Conservation (phyloP, 30 jellyfish, hydroid and myxozoan genomes). For the Chrysaora quinquecirrha region DNA sequence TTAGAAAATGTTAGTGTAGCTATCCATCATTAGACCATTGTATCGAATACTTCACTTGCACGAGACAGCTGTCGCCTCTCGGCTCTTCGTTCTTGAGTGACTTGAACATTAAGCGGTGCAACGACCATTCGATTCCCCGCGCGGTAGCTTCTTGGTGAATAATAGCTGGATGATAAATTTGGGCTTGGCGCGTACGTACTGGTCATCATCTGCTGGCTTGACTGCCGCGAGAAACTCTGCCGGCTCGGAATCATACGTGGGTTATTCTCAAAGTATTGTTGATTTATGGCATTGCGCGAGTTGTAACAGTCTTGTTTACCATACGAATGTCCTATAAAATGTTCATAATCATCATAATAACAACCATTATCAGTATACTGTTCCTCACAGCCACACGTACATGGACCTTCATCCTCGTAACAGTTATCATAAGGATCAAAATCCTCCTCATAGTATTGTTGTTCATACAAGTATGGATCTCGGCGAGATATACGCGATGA, state of each 20-base stretch:
- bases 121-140: constrained; percentile 47
- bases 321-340: constrained; percentile 31
- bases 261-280: neutral
- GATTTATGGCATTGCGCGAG: constrained; percentile 32
- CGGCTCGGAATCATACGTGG: neutral
- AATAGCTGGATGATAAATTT: constrained; percentile 30
- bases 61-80: constrained; percentile 51
- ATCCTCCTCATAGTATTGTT: constrained; percentile 37
- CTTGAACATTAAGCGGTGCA: constrained; percentile 66
- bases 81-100: constrained; percentile 73
- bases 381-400: constrained; percentile 52
- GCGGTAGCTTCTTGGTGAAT: constrained; percentile 45
- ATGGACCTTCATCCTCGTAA: constrained; percentile 52
- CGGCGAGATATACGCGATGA: constrained; percentile 60
- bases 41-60: constrained; percentile 38
- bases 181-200: constrained; percentile 30
- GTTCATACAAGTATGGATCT: constrained; percentile 37
- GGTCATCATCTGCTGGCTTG: constrained; percentile 18
- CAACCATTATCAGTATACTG: constrained; percentile 23
- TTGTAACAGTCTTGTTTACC: constrained; percentile 27
- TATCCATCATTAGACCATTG: constrained; percentile 59
- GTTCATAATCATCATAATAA: constrained; percentile 41
- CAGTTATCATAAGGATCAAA: constrained; percentile 29
- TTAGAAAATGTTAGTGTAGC: no score
- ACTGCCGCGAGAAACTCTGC: constrained; percentile 11